These are phyloP conservation scores for Enteromius anoplus DNA, from an alignment of 2,797 vertebrate genomes.

Conservation along the genomic window DNA sequence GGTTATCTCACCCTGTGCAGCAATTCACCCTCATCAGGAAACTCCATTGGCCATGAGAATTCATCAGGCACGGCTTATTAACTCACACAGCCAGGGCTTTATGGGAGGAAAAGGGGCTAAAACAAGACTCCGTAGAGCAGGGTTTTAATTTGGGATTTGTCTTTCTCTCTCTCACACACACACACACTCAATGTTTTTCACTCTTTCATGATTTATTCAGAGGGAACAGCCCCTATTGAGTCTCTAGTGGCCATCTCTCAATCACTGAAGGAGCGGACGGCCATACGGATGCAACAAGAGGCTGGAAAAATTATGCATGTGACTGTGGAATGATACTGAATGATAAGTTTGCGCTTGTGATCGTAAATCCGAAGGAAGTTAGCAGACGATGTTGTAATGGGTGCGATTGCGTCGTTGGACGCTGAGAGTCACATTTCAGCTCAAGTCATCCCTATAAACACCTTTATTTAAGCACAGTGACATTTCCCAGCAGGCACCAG, in stretches of 20 bases:
- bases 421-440: constrained; percentile 35
- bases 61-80: constrained; percentile 39
- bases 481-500: constrained; percentile 29
- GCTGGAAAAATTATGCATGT: background rate
- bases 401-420: constrained; percentile 14
- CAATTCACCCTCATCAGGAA: constrained; percentile 6
- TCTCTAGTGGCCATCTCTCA: background rate
- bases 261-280: background rate
- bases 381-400: background rate
- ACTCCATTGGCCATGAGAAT: constrained; percentile 15
- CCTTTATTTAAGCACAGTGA: constrained; percentile 45
- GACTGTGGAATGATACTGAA: background rate
- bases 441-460: constrained; percentile 9
- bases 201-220: constrained; percentile 29
- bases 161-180: background rate
- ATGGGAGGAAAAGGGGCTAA: constrained; percentile 19
- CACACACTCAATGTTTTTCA: background rate
- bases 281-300: background rate
- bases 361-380: background rate
- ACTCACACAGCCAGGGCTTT: constrained; percentile 8
- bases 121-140: constrained; percentile 12
- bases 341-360: background rate
- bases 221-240: background rate
- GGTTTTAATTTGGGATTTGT: constrained; percentile 16
- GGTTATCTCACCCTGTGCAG: constrained; percentile 15